These are phyloP conservation scores for Buathra laborator DNA, from an alignment of 2,888 invertebrate genomes.

Conservation along the genomic window DNA sequence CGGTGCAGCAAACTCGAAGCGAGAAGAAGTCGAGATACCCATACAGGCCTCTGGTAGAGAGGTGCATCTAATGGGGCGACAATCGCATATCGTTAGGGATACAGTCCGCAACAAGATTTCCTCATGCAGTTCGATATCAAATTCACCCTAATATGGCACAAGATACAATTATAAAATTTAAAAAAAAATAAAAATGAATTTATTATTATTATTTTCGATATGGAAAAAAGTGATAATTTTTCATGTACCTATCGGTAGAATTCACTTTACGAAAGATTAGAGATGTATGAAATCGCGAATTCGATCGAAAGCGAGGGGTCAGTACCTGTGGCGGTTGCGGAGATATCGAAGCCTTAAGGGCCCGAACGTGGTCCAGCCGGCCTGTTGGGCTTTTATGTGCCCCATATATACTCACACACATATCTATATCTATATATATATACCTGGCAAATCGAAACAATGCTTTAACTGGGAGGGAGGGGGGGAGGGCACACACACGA, in stretches of 20 bases:
- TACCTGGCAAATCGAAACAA: conserved; percentile 39
- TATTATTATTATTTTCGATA: background rate
- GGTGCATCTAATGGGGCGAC: conserved; percentile 83
- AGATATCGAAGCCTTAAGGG: conserved; percentile 38
- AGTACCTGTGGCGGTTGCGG: background rate
- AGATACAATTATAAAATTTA: background rate
- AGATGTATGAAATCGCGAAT: conserved; percentile 23
- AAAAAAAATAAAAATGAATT: background rate
- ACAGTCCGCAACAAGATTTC: conserved; percentile 75
- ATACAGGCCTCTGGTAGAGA: conserved; percentile 74
- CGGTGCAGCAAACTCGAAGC: conserved; percentile 69
- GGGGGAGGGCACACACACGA: conserved; percentile 6
- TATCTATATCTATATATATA: conserved; percentile 2
- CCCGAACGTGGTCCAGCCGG: conserved; percentile 2
- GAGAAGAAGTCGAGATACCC: conserved; percentile 78
- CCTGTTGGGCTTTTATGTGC: conserved; percentile 7
- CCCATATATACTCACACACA: background rate
- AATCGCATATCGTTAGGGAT: conserved; percentile 83
- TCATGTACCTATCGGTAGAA: background rate
- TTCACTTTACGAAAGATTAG: conserved; percentile 16
- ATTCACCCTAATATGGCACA: background rate
- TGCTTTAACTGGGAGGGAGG: conserved; percentile 19
- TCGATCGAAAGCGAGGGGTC: conserved; percentile 39
- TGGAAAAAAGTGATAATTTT: background rate
- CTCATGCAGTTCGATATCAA: background rate